Conservation (phyloP, 2,797 vertebrate genomes). For the Ficedula albicollis region DNA sequence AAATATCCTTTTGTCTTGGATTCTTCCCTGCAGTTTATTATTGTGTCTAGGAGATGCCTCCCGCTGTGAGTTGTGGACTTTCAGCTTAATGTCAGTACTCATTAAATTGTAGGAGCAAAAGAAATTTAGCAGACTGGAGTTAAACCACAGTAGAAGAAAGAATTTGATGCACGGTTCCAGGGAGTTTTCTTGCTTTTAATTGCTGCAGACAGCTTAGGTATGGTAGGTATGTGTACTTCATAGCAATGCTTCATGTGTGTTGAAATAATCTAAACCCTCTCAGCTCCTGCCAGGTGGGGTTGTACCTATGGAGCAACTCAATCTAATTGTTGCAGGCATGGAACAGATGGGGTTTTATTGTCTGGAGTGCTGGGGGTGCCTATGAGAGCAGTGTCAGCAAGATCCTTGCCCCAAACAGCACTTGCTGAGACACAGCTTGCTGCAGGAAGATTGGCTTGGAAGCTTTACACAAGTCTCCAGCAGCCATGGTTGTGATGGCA, state of each 20-base stretch:
- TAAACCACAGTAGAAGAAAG: not conserved
- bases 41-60: slow-evolving; percentile 33
- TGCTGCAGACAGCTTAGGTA: not conserved
- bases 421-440: not conserved
- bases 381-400: slow-evolving; percentile 13
- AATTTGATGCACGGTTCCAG: not conserved
- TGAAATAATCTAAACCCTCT: slow-evolving; percentile 11
- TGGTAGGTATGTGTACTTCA: not conserved
- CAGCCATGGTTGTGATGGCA: not conserved
- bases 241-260: not conserved
- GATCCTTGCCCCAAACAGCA: slow-evolving; percentile 21
- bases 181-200: slow-evolving; percentile 30
- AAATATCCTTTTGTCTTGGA: slow-evolving; percentile 49
- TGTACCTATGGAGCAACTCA: not conserved
- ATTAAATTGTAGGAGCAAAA: slow-evolving; percentile 10
- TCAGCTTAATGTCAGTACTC: slow-evolving; percentile 50
- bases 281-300: slow-evolving; percentile 14
- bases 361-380: not conserved
- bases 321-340: slow-evolving; percentile 8
- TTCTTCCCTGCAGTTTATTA: slow-evolving; percentile 41
- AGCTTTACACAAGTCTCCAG: not conserved
- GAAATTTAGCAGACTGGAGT: not conserved
- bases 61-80: slow-evolving; percentile 27
- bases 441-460: not conserved
- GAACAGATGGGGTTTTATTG: slow-evolving; percentile 55